phyloP scores from a whole-genome alignment of 1,140 invertebrate genomes.

The Danaus melanippus region DNA sequence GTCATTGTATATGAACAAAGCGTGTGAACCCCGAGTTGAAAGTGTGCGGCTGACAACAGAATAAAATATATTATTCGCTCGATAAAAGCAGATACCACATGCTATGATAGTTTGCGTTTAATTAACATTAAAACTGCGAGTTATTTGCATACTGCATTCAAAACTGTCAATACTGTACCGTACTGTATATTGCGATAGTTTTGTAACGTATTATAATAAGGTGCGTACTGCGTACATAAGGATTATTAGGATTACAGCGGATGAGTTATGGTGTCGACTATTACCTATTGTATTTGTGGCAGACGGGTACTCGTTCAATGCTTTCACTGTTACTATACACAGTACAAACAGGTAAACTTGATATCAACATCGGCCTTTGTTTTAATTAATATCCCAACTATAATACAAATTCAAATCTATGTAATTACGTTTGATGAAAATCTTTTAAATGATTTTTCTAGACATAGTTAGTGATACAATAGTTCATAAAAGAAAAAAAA shows the following conservation, averaged over 20 bases:
- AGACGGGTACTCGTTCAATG: background rate
- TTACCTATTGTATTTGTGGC: constrained; percentile 4
- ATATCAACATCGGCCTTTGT: too few species aligned
- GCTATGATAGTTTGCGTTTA: constrained; percentile 10
- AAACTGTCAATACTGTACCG: constrained; percentile 10
- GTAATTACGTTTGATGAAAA: too few species aligned
- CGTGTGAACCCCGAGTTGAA: constrained; percentile 61
- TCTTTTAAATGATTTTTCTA: too few species aligned
- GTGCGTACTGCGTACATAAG: too few species aligned
- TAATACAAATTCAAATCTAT: too few species aligned
- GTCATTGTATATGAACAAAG: constrained; percentile 63
- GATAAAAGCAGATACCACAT: constrained; percentile 6
- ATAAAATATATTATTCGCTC: constrained; percentile 22
- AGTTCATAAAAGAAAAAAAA: too few species aligned
- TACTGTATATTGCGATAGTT: too few species aligned
- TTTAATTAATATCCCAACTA: too few species aligned
- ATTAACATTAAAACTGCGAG: constrained; percentile 8
- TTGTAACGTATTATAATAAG: too few species aligned
- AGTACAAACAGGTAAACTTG: too few species aligned
- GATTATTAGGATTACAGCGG: constrained; percentile 3
- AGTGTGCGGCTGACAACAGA: constrained; percentile 50
- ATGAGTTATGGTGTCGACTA: constrained; percentile 6
- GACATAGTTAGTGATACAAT: too few species aligned
- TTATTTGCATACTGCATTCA: constrained; percentile 11
- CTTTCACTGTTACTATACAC: too few species aligned